phyloP scores from a whole-genome alignment of 2,888 invertebrate species.

The Sipunculus nudus region DNA sequence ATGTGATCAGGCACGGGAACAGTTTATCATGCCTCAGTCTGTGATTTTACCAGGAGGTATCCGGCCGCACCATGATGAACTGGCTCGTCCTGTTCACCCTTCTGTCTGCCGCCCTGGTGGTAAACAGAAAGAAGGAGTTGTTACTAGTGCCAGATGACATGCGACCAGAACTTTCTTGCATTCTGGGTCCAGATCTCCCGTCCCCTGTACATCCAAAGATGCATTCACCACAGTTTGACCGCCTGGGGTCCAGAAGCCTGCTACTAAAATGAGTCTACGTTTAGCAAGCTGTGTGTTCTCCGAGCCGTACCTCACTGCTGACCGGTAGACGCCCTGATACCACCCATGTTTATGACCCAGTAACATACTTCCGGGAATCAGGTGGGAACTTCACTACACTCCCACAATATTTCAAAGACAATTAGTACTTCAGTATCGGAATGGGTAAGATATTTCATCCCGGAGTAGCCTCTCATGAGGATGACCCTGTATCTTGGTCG shows the following conservation, averaged over 20 bases:
- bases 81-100: too few relatives aligned
- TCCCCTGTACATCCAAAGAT: constrained; percentile 39
- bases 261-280: constrained; percentile 42
- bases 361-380: constrained; percentile 29
- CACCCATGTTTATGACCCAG: constrained; percentile 32
- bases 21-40: too few relatives aligned
- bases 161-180: constrained; percentile 41
- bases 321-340: too few relatives aligned
- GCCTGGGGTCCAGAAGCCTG: constrained; percentile 39
- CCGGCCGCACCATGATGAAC: too few relatives aligned
- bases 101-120: too few relatives aligned
- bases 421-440: constrained; percentile 23
- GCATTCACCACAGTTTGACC: constrained; percentile 44
- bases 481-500: constrained; percentile 28
- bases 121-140: constrained; percentile 37
- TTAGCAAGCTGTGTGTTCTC: constrained; percentile 38
- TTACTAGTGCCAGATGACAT: constrained; percentile 40
- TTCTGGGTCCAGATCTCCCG: constrained; percentile 36
- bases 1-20: too few relatives aligned
- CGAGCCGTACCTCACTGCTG: constrained; percentile 34
- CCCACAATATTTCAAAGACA: constrained; percentile 30
- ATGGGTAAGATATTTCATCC: constrained; percentile 33
- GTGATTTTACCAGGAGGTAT: too few relatives aligned
- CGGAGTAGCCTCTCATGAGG: constrained; percentile 19
- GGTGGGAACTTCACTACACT: constrained; percentile 29